phyloP scores from a whole-genome alignment of 2,797 vertebrate species.

The Naso thynnoides region DNA sequence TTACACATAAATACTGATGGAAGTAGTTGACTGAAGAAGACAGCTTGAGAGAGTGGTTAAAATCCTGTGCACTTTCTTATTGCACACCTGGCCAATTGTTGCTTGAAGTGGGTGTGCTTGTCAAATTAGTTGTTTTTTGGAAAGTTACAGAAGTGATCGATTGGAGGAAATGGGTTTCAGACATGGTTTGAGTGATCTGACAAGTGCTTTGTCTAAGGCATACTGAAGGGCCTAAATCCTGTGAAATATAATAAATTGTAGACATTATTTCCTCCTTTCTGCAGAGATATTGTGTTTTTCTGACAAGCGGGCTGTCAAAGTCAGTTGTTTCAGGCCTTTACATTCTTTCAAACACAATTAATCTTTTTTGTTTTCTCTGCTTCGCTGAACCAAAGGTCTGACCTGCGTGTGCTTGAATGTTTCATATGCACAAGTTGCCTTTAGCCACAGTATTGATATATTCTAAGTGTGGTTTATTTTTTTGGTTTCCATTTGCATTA shows the following conservation, averaged over 20 bases:
- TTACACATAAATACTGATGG: slow-evolving; percentile 5
- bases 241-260: neutral
- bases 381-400: slow-evolving; percentile 10
- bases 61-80: neutral
- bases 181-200: slow-evolving; percentile 17
- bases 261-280: neutral
- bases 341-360: neutral
- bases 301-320: neutral
- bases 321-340: neutral
- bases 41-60: slow-evolving; percentile 11
- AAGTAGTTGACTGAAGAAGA: neutral
- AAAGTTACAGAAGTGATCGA: slow-evolving; percentile 10
- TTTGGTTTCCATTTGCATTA: slow-evolving; percentile 12
- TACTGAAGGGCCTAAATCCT: neutral
- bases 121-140: slow-evolving; percentile 13
- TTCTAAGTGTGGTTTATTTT: neutral
- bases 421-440: neutral
- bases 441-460: neutral
- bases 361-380: neutral
- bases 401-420: neutral
- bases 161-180: slow-evolving; percentile 18
- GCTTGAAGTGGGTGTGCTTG: neutral
- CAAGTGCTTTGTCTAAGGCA: slow-evolving; percentile 7
- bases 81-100: slow-evolving; percentile 6
- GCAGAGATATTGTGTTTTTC: neutral